phyloP scores from a whole-genome alignment of 1,140 invertebrate species.

The Bombus waltoni region DNA sequence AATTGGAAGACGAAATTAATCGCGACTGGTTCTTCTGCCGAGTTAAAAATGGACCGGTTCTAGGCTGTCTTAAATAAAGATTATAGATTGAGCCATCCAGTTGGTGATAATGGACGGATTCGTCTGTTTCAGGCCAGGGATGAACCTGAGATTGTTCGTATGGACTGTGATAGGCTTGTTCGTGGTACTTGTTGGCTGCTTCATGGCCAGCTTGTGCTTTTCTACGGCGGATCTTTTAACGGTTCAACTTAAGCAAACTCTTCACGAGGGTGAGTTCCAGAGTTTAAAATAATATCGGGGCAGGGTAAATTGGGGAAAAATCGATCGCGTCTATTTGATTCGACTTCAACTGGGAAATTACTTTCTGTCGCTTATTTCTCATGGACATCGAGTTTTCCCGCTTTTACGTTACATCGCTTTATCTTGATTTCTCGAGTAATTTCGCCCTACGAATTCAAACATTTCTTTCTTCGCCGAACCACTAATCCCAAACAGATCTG shows the following conservation, averaged over 20 bases:
- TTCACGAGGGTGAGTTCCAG: conserved; percentile 11
- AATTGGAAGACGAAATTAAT: conserved; percentile 41
- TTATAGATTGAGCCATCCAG: conserved; percentile 23
- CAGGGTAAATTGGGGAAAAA: background rate
- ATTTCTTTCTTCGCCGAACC: no score
- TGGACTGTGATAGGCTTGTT: conserved; percentile 31
- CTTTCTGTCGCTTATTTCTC: background rate
- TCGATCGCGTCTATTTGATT: background rate
- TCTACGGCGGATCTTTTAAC: conserved; percentile 42
- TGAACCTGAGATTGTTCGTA: conserved; percentile 47
- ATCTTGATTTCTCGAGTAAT: no score
- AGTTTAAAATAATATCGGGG: background rate
- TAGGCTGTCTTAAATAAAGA: conserved; percentile 1
- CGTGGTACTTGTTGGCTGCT: conserved; percentile 36
- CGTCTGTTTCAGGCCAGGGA: conserved; percentile 37
- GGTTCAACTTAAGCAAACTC: conserved; percentile 33
- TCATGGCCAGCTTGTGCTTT: conserved; percentile 42
- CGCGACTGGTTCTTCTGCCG: background rate
- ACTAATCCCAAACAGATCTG: background rate
- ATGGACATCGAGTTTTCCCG: no score
- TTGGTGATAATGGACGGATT: background rate
- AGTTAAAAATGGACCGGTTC: background rate
- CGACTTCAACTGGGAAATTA: no score
- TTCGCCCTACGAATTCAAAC: no score
- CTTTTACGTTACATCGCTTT: no score